Evolutionary conservation across 2,113 vertebrate species (phyloP), one percentile per base, ranked within the genome.

Genomic region (Galemys pyrenaicus): DNA sequence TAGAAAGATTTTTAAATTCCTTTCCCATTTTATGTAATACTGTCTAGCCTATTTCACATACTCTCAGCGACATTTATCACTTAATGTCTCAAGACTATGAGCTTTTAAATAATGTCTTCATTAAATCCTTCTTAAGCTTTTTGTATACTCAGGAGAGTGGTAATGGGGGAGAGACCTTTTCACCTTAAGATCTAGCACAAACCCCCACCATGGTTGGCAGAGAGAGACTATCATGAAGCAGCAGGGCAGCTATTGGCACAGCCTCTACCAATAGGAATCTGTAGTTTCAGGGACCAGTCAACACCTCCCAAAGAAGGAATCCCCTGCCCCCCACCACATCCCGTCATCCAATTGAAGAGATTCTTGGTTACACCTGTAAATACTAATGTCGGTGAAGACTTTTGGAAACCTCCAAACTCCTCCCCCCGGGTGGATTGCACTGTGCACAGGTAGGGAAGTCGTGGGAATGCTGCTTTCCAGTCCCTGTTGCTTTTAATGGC

Each of bases 101-200:
- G 64, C 65, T 93, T 39, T 93, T 92, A 26, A 96, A 86, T 93
- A 88, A 96, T 92, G 79, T 91, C 90, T 94, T 93, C 44, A 77
- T 94, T 93, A 92, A 95, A 97, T 92, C 46, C 39, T n/a, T 10
- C 82, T 91, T 88, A 96, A 79, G 81, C 91, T 96, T 94, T 94
- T 92, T 64, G n/a, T 96, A 95, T 94, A 81, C 95, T 96, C 94
- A 91, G 60, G 95, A 91, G 93, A 96, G 67, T 87, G 56, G 65
- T 97, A 97, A 97, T 97, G 94, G 96, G 65, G 88, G 65, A 96
- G 83, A 97, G 92, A 97, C 94, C 93, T 96, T 97, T 97, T 97
- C 73, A 97, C 93, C 96, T 96, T 96, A 89, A 75, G n/a, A 94
- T 90, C 41, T 97, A 94, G 95, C 92, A 91, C 37, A 86, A 94